Conservation (phyloP, 2,888 invertebrate species). For the Plagodis dolabraria region DNA sequence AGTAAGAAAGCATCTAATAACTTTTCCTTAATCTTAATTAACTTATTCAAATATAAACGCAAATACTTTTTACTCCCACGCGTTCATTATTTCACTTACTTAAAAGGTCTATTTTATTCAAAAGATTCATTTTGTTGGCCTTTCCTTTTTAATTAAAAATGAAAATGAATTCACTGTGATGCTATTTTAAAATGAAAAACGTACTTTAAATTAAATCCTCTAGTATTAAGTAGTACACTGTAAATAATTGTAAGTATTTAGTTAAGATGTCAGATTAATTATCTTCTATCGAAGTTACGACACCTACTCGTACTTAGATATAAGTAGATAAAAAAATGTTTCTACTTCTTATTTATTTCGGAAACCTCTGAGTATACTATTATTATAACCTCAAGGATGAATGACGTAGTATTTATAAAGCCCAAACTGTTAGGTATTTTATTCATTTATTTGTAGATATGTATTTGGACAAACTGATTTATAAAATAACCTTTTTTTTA, state of each 20-base stretch:
- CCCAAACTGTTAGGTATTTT: too few species aligned
- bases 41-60: too few species aligned
- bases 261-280: slow-evolving; percentile 7
- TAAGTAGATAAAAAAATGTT: not conserved
- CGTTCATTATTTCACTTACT: slow-evolving; percentile 1
- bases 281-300: slow-evolving; percentile 3
- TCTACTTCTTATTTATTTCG: too few species aligned
- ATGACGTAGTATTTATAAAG: too few species aligned
- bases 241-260: slow-evolving; percentile 23
- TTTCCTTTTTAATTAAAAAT: slow-evolving; percentile 30
- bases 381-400: too few species aligned
- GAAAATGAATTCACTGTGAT: slow-evolving; percentile 80
- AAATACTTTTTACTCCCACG: not conserved
- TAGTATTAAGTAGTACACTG: slow-evolving; percentile 18
- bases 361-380: too few species aligned
- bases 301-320: not conserved
- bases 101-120: slow-evolving; percentile 7
- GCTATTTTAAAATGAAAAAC: slow-evolving; percentile 60
- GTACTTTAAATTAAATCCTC: slow-evolving; percentile 19
- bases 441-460: too few species aligned
- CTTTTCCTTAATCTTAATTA: too few species aligned
- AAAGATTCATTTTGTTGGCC: slow-evolving; percentile 3
- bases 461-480: too few species aligned
- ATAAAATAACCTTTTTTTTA: too few species aligned
- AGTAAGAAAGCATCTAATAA: too few species aligned